Base-by-base conservation (phyloP, 2,888 invertebrate genomes). In the Tanypteryx hageni region DNA sequence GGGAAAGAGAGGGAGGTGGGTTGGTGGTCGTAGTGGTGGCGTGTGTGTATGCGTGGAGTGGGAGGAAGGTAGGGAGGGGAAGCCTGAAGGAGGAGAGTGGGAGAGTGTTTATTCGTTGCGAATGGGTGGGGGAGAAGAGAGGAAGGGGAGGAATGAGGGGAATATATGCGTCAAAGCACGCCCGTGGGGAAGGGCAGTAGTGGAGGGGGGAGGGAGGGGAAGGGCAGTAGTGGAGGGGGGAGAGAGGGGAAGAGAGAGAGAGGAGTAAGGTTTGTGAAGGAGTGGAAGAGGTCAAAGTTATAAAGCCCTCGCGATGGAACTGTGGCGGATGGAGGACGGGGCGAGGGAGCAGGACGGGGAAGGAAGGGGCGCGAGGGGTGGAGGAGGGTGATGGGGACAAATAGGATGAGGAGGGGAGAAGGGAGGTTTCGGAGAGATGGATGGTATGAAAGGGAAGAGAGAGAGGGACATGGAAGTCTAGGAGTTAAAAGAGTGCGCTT, bases 251-350 rank as follows among this genome's bases (percentile, higher is more conserved):
- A 16, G 85, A 10, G 16, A 4, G n/a, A 27, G 58, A 61, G 86
- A 31, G 44, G 64, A 64, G 59, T 58, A 59, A 11, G 61, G 27
- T n/a, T 31, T 58, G 14, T 86, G 86, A 86, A 86, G 86, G 86
- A 86, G 86, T 86, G n/a, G 89, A 89, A 89, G 89, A 89, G 89
- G 89, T 89, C 89, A 89, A 89, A 89, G 89, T 89, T 89, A 89
- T 89, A 89, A 89, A 89, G 89, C 89, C n/a, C 68, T 56, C 68
- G 85, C 85, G 85, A 85, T 85, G 85, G 61, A 86, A 86, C 89
- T 89, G 44, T 64, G 64, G 44, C 64, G 89, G 44, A 68, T 31
- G 89, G 89, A 61, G 64, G 68, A 44, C 44, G 5, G 44, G 5
- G 44, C 44, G 44, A 44, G 44, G 44, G 83, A 57, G 44, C 83